Conservation (phyloP, 1,140 invertebrate genomes). For the Pogonomyrmex californicus region DNA sequence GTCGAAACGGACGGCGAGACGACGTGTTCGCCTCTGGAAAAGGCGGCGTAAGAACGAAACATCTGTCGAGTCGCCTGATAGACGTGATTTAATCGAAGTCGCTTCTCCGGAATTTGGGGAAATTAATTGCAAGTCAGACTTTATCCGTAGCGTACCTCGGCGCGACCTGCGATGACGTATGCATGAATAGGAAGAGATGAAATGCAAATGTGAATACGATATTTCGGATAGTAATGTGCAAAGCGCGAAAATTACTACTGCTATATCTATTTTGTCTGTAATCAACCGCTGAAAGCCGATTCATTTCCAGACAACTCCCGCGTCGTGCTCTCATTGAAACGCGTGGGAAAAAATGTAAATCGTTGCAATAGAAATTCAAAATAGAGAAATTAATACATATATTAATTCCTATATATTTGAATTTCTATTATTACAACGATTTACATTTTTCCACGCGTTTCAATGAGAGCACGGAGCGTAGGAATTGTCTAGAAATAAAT, state of each 20-base stretch:
- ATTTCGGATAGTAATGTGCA: neutral
- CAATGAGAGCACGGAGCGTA: no score
- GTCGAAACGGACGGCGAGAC: slow-evolving; percentile 17
- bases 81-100: slow-evolving; percentile 46
- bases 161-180: neutral
- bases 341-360: neutral
- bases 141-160: neutral
- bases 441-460: no score
- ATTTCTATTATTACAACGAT: no score
- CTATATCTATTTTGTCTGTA: neutral
- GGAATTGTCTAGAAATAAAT: no score
- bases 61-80: slow-evolving; percentile 13
- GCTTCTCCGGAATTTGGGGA: slow-evolving; percentile 23
- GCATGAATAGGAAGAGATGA: neutral
- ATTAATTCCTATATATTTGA: no score
- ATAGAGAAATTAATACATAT: no score
- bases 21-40: slow-evolving; percentile 19
- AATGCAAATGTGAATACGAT: neutral
- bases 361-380: neutral
- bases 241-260: neutral
- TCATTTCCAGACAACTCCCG: neutral
- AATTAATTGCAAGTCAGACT: slow-evolving; percentile 46
- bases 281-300: neutral
- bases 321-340: neutral
- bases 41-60: slow-evolving; percentile 14